Evolutionary conservation across 2,888 invertebrate genomes (phyloP), one percentile per base, ranked within the genome.

Genomic region (Litoditis marina): DNA sequence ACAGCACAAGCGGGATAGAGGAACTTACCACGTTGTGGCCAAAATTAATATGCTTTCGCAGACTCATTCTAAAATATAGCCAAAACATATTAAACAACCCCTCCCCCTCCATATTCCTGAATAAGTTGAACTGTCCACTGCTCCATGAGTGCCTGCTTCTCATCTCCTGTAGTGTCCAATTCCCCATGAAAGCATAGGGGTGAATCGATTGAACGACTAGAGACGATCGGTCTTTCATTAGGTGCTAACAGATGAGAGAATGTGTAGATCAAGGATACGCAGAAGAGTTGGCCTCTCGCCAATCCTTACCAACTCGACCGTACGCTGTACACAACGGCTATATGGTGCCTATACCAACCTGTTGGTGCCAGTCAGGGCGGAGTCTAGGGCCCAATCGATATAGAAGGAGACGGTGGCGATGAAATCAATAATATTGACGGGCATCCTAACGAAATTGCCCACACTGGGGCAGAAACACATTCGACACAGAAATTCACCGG

Each of bases 331-430:
- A n/a, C n/a, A n/a, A n/a, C n/a, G n/a, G n/a, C n/a, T n/a, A n/a
- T n/a, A n/a, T 13, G 39, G n/a, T 39, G 11, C 11, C n/a, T 44
- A 5, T 25, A 44, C n/a, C 49, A 7, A 59, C 62, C 67, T 61
- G 31, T 65, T 68, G 3, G 71, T 66, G 22, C 73, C 75, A 27
- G 69, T 58, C 4, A 74, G 60, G 2, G 68, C 69, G 25, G 57
- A 49, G 92, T 76, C 73, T 8, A 76, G 59, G 3, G 64, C 70
- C 72, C 74, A 87, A 85, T 94, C 94, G 85, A 93, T 90, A 88
- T 96, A 98, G 88, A 98, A 98, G 84, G 94, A 94, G 85, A 95
- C 88, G 42, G 96, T 98, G 71, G 98, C 96, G 79, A 96, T 92
- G 86, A 95, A 94, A 86, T 98, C 98, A 86, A 99, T 98, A 85